Evolutionary conservation across 2,888 invertebrate species (phyloP), one percentile per base, ranked within the genome.

Genomic region (Nudaria mundana): DNA sequence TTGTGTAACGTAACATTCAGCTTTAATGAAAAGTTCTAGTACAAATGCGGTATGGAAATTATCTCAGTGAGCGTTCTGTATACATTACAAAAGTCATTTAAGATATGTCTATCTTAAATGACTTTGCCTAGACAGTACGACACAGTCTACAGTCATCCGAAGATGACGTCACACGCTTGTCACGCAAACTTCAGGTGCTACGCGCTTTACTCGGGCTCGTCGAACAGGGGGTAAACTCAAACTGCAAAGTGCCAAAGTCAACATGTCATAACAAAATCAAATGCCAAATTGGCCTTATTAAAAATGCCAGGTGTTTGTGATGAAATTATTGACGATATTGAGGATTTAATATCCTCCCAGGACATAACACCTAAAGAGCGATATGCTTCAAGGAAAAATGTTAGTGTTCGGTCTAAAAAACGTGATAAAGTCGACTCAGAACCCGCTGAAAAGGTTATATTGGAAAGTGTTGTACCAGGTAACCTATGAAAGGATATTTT

Each of bases 261-360:
- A 22, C 22, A 31, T 58, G 52, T 59, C 53, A 62, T 58, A 60
- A 57, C 48, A 53, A 58, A 42, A 13, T 24, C 20, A 14, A 43
- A 52, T 42, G 40, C 8, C 20, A 20, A 20, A 20, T 7, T 20
- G 8, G 20, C 8, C 20, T 7, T 31, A 6, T 25, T 12, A 60
- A 89, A 80, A 69, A 92, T 92, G 91, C 83, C 90, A 63, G 80
- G 84, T 54, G 89, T 88, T 44, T 92, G 92, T 70, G 89, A 87
- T 59, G 94, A 94, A 83, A 91, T 92, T 59, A 93, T 96, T 53
- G 94, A 93, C 40, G 96, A 96, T 81, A 96, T 96, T 47, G 96
- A 96, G 81, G 96, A 96, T 89, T 85, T 96, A 61, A 94, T 96
- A 81, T 93, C 93, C 14, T 91, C 94, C 0, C 93, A 95, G 57